These are phyloP conservation scores for Tiliacea citrago DNA, from an alignment of 2,888 invertebrate species.

Conservation along the genomic window DNA sequence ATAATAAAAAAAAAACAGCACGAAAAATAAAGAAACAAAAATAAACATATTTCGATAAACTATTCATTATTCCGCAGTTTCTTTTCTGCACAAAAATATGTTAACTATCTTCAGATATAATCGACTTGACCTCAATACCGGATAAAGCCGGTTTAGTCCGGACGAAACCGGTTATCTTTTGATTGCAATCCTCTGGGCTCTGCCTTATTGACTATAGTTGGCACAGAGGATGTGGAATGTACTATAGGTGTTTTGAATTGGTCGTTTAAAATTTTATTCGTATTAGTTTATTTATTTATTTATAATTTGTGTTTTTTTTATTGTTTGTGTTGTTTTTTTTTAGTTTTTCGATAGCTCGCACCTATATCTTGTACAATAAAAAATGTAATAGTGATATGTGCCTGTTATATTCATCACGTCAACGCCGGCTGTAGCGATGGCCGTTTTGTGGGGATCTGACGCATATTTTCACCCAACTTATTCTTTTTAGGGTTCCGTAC, in stretches of 20 bases:
- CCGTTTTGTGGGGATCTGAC: no score
- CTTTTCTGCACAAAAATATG: constrained; percentile 35
- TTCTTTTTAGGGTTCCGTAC: no score
- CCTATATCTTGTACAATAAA: no score
- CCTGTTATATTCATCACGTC: no score
- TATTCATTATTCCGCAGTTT: neutral
- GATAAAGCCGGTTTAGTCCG: constrained; percentile 37
- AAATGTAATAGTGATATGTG: no score
- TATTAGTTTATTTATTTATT: neutral
- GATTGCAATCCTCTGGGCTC: constrained; percentile 49
- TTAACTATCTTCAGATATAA: constrained; percentile 36
- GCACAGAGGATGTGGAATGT: constrained; percentile 13
- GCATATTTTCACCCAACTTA: no score
- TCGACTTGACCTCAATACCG: constrained; percentile 46
- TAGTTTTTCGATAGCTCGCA: neutral
- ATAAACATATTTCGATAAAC: neutral
- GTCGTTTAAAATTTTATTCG: constrained; percentile 21
- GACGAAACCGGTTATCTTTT: constrained; percentile 49
- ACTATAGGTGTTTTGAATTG: constrained; percentile 15
- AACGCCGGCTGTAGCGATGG: no score
- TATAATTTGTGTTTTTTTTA: no score
- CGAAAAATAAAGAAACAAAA: neutral
- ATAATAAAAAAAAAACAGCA: neutral
- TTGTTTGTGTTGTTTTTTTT: no score
- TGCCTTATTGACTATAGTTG: constrained; percentile 38